These are phyloP conservation scores for Tylochromis polylepis DNA, from an alignment of 2,113 vertebrate species.

Conservation along the genomic window DNA sequence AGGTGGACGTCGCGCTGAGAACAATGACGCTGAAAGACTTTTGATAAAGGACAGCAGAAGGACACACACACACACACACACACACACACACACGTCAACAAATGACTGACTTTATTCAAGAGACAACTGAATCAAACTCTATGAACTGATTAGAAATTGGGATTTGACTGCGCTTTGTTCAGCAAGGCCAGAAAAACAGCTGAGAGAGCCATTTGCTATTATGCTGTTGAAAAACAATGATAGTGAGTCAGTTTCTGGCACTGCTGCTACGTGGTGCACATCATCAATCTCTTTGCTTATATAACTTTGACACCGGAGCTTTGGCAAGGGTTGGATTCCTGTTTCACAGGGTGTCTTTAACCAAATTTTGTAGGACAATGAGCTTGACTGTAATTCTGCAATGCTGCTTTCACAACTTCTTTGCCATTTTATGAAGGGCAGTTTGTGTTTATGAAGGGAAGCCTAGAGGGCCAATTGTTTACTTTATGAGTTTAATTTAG, in stretches of 20 bases:
- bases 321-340: not conserved
- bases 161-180: not conserved
- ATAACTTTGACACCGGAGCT: conserved; percentile 15
- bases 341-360: not conserved
- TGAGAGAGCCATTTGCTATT: not conserved
- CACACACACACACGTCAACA: not conserved
- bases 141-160: not conserved
- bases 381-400: not conserved
- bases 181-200: not conserved
- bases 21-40: not conserved
- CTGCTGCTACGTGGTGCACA: not conserved
- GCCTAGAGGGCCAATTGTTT: not conserved
- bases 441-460: not conserved
- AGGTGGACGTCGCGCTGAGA: not conserved
- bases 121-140: not conserved
- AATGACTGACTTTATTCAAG: not conserved
- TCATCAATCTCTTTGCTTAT: not conserved
- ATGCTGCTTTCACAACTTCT: not conserved
- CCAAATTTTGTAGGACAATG: not conserved
- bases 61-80: not conserved
- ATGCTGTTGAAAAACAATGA: not conserved
- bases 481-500: not conserved
- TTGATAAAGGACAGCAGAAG: not conserved
- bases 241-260: not conserved
- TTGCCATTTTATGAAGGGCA: not conserved